Base-by-base conservation (phyloP, 2,888 invertebrate species). In the Drosophila putrida region DNA sequence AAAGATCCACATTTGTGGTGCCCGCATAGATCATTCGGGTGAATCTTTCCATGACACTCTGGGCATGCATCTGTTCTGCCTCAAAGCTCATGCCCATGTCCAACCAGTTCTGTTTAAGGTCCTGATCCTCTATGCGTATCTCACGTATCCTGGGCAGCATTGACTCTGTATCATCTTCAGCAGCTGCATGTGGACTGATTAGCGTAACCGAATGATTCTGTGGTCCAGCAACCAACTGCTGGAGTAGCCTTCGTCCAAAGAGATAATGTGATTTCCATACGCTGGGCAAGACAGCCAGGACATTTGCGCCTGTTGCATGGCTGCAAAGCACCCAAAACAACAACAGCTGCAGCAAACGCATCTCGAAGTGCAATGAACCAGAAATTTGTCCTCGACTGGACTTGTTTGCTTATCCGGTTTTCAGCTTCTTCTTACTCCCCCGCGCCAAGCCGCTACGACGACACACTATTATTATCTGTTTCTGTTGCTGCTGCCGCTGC, bases 191-290 rank as follows among this genome's bases (percentile, higher is more conserved):
- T 2, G 91, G 92, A 77, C 91, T 92, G 47, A 92, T 89, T 28
- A 92, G 66, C 3, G 92, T 92, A 6, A 92, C 90, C 31, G 91
- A 84, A 61, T 92, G 90, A 70, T 91, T 91, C 35, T 89, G 87
- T 33, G 90, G 88, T 13, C 78, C 76, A 28, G 80, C 72, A 3
- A 87, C 90, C 49, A 92, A 63, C 59, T 91, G 86, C 15, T 89
- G 75, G 2, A 92, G 78, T n/a, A 93, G 65, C 0, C 89, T 71
- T 0, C 88, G 75, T 0, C 92, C 92, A 58, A 91, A 91, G 4
- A 91, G 71, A 71, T 92, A 93, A 57, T 93, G 92, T 2, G 92
- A 92, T 60, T 86, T 88, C 91, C 92, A 92, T 0, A 92, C 91
- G 55, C 92, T 91, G 6, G 92, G 92, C 60, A 93, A 83, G 6